Evolutionary conservation across 2,113 vertebrate genomes (phyloP), one percentile per base, ranked within the genome.

Genomic region (Corydoras sp.): DNA sequence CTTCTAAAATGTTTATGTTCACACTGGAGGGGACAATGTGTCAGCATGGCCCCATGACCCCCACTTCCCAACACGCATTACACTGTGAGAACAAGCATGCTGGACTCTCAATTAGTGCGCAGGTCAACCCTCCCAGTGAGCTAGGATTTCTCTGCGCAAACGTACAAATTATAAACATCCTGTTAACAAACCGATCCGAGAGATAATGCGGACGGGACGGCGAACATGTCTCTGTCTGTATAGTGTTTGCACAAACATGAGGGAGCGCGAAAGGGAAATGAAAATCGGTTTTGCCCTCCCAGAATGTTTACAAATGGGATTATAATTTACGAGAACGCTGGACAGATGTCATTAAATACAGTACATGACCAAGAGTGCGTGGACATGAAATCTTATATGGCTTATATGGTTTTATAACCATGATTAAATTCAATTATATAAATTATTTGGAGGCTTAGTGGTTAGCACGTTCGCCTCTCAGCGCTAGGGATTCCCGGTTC

Each of bases 1-100:
- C 86, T 89, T 86, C 81, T 88, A 89, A 86, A 82, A 89, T 91
- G 90, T 91, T 92, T 92, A 92, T 89, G 85, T 91, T 90, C 88
- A 87, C 88, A 90, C 90, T 89, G 90, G 63, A 62, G 72, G 56
- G 88, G 88, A 91, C 88, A 87, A 89, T 85, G 85, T 89, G 90
- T 88, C 77, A 83, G 81, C 83, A 84, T 88, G 83, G 84, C 90
- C 89, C 89, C 86, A 84, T 89, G 90, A 88, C 91, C 89, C 65
- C 79, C 71, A 79, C 88, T 91, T 91, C 89, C 89, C 88, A 86
- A 83, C 86, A 85, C 75, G 30, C 88, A 86, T 84, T 85, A 86
- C 88, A 82, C 87, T 82, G 82, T 74, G 88, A 88, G 91, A 92
- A 78, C 91, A 89, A 89, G 89, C 88, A 91, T 85, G 84, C 86